Base-by-base conservation (phyloP, 2,888 invertebrate species). In the Strigamia maritima region DNA sequence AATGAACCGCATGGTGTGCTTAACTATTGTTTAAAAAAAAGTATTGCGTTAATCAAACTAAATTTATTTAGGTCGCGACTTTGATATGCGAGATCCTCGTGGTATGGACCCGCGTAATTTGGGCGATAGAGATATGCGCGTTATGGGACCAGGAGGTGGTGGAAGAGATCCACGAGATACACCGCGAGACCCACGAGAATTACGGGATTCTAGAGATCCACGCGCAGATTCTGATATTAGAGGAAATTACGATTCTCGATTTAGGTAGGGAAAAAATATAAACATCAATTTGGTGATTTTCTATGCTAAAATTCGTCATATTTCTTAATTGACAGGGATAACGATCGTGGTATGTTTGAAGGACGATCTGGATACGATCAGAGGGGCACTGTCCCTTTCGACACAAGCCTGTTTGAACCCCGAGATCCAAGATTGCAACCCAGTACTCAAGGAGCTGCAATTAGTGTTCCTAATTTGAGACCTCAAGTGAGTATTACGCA, bases 121-220 rank as follows among this genome's bases (percentile, higher is more conserved):
- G 24, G 85, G 89, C 75, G 94, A 94, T 86, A 93, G 93, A 86
- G 94, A 94, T 86, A 90, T 94, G 90, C 89, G 94, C 81, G 89
- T 90, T 65, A 86, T 87, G 1, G 85, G 83, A 77, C 44, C 38
- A 0, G 40, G 77, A n/a, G 77, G 79, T n/a, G 54, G n/a, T 12
- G 26, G 65, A 24, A 80, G 31, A 79, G 82, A 80, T 75, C 80
- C 54, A 80, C 82, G 75, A 79, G 82, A 77, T 75, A 81, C 81
- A 75, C 80, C 81, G 24, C 79, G 82, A 12, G 83, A 82, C 77
- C 82, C 81, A 38, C 79, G 83, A 31, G 81, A 77, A 80, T 80
- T 78, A 75, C 76, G 81, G 70, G 81, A 80, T 49, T 77, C 79
- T 1, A 77, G 81, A 76, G 81, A 77, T 35, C 74, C 75, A 14